Base-by-base conservation (phyloP, 2,113 vertebrate species). In the Anseranas semipalmata region DNA sequence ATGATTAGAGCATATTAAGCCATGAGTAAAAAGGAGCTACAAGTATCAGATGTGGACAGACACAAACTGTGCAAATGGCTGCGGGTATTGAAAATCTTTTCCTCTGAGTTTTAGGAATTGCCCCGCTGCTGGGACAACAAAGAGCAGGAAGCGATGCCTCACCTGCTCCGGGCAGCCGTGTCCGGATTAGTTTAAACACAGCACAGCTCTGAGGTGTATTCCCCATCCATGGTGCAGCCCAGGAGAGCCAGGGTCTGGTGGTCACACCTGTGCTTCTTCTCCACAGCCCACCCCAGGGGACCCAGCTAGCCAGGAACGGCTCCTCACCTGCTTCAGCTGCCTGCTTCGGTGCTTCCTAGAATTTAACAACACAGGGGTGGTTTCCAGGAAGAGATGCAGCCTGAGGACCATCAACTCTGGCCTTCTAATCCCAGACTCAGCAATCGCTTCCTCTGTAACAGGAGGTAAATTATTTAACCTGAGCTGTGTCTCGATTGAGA, bases 161-260 rank as follows among this genome's bases (percentile, higher is more conserved):
- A 16, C 39, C 67, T 60, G 58, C 48, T 70, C 62, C 28, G 43
- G 41, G 78, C 45, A 52, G 43, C 5, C 2, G 5, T 56, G 59
- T 39, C 45, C 70, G 33, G 50, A 10, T 8, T 9, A 22, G 8
- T 22, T 73, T 19, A 60, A 70, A 33, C 30, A 39, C 6, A 12
- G 25, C 0, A 0, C 6, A 12, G 5, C 18, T 52, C 2, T 7
- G 45, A 19, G 12, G 16, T 28, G 35, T 30, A 58, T 20, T 58
- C 32, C 18, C 55, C 32, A 58, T 33, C 33, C 4, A 20, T 14
- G 24, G 13, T n/a, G 21, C 0, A 4, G 32, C 22, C 75, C n/a
- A 45, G 56, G 11, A 76, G 43, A 39, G 24, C 24, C 16, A 37
- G 39, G 32, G 15, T 43, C 65, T 33, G 27, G 35, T 28, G 46